Evolutionary conservation across 2,797 vertebrate species (phyloP).

Genomic region (Margarornis squamiger): DNA sequence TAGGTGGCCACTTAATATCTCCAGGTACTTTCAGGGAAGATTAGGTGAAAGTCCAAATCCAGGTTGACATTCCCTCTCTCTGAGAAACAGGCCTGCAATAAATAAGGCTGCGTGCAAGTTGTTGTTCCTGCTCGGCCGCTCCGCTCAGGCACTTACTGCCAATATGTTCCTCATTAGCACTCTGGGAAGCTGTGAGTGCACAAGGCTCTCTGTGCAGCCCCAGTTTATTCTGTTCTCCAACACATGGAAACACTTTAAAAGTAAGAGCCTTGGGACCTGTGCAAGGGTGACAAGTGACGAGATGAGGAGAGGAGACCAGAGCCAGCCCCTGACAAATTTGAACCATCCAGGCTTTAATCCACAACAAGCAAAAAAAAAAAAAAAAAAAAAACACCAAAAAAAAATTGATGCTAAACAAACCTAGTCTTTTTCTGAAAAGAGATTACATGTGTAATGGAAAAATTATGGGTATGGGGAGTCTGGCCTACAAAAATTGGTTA

Average conservation of each 20-base stretch:
- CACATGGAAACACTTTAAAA: slow-evolving; percentile 68
- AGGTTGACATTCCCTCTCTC: slow-evolving; percentile 57
- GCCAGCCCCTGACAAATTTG: slow-evolving; percentile 69
- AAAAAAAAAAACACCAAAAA: neutral
- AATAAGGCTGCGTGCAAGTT: slow-evolving; percentile 59
- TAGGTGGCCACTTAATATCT: slow-evolving; percentile 65
- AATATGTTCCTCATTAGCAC: slow-evolving; percentile 71
- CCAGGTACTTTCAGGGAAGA: slow-evolving; percentile 45
- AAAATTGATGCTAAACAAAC: slow-evolving; percentile 14
- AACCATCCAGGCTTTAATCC: slow-evolving; percentile 59
- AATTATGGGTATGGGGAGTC: slow-evolving; percentile 16
- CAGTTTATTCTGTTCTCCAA: slow-evolving; percentile 57
- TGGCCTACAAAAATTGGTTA: slow-evolving; percentile 50
- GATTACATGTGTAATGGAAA: slow-evolving; percentile 67
- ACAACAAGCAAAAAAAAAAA: neutral
- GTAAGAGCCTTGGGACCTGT: slow-evolving; percentile 55
- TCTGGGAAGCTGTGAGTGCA: slow-evolving; percentile 67
- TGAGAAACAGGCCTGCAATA: slow-evolving; percentile 55
- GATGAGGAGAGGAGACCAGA: slow-evolving; percentile 58
- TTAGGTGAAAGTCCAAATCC: slow-evolving; percentile 67
- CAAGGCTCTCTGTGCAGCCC: slow-evolving; percentile 48
- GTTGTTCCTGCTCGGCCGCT: slow-evolving; percentile 52
- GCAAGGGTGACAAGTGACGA: slow-evolving; percentile 62
- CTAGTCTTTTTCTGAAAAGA: slow-evolving; percentile 1
- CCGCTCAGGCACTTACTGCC: slow-evolving; percentile 49